Base-by-base conservation (phyloP, 2,797 vertebrate genomes). In the Liparis tanakae region DNA sequence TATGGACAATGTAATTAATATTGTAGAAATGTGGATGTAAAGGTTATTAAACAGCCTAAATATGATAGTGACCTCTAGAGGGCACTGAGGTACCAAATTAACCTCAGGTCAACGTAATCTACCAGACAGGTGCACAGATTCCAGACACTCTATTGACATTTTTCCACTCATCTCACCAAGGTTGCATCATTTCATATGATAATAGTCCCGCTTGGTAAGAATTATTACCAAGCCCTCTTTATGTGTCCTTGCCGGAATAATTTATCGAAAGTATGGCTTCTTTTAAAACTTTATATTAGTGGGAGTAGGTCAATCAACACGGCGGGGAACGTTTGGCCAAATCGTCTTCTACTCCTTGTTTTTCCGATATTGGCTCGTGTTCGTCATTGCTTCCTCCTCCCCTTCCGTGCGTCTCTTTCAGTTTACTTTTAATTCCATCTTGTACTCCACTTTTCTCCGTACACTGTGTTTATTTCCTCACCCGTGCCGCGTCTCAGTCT, bases 81-180 rank as follows among this genome's bases (percentile, higher is more conserved):
- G 85, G 86, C 86, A 90, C 74, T 74, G 79, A 84, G 79, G 75
- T 79, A 87, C 85, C 85, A 92, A 89, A 93, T 94, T 92, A 93
- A 87, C 91, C 87, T 74, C 59, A 60, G 85, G 87, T 91, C 88
- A 91, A 84, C 67, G 61, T 83, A 74, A 91, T 91, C 90, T 91
- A 86, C 67, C 55, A 80, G 83, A 61, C 15, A 5, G 54, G 74
- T 50, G 66, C 74, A 53, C 20, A 39, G 65, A 78, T 74, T 80
- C 55, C 67, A 34, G 81, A 72, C 72, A 57, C 54, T 48, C 76
- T 81, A 72, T 55, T 64, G 75, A 81, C 82, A 79, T 86, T 89
- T 71, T 61, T 69, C 60, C 57, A n/a, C 59, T 46, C 53, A 56
- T 57, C 72, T 79, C 70, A 13, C 61, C 65, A 81, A 70, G 57